phyloP scores from a whole-genome alignment of 2,113 vertebrate species.

The Promerops cafer region DNA sequence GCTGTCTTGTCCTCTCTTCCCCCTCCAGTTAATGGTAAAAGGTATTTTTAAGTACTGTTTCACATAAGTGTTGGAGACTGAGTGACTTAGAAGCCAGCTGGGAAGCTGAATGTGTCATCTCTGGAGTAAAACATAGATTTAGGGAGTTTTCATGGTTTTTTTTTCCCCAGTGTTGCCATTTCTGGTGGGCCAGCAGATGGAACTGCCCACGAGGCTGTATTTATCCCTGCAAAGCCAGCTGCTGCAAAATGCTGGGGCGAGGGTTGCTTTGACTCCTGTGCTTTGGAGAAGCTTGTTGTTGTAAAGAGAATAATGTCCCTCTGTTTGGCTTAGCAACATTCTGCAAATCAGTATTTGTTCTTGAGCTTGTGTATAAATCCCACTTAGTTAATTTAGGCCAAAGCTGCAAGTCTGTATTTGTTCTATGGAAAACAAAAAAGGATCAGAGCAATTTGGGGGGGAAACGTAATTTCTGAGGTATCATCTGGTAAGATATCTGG shows the following conservation, averaged over 20 bases:
- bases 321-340: not conserved
- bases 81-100: constrained; percentile 33
- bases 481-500: not conserved
- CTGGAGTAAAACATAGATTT: constrained; percentile 9
- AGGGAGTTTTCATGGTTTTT: not conserved
- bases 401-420: not conserved
- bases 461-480: not conserved
- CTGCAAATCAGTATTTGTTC: not conserved
- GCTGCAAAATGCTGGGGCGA: not conserved
- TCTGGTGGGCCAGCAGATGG: constrained; percentile 55
- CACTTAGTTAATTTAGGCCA: not conserved
- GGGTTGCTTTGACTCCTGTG: not conserved
- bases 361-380: not conserved
- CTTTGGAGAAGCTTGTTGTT: not conserved
- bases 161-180: not conserved
- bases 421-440: not conserved
- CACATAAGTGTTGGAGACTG: not conserved
- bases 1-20: not conserved
- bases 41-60: not conserved
- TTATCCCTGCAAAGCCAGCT: constrained; percentile 35
- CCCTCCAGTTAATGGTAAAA: not conserved
- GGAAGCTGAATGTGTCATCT: constrained; percentile 26
- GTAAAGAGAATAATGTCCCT: not conserved
- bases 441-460: not conserved
- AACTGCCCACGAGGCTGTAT: constrained; percentile 40